Evolutionary conservation across 2,113 vertebrate species (phyloP).

Genomic region (Psophia crepitans): DNA sequence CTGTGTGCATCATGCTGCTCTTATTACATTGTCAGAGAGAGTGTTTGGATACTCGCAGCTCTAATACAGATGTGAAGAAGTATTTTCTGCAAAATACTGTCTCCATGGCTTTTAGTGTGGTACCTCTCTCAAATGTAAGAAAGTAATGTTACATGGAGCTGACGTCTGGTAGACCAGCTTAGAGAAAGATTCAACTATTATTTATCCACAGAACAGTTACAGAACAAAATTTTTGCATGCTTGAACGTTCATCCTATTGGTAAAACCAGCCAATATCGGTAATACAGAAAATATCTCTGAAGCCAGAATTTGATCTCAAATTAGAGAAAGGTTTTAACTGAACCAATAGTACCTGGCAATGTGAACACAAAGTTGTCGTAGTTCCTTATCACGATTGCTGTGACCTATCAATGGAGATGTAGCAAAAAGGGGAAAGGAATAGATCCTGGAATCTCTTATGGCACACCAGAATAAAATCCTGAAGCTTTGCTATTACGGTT

Average conservation of each 20-base stretch:
- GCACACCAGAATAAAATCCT: not conserved
- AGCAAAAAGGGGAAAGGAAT: not conserved
- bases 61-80: not conserved
- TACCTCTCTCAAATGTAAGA: not conserved
- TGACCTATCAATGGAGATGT: not conserved
- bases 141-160: not conserved
- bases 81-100: not conserved
- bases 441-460: not conserved
- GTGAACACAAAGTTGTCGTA: not conserved
- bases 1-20: not conserved
- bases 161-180: not conserved
- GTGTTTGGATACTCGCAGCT: not conserved
- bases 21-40: not conserved
- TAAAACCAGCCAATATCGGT: accelerated
- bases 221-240: not conserved
- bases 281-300: not conserved
- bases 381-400: not conserved
- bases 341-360: accelerated
- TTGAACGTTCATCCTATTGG: not conserved
- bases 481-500: not conserved
- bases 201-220: not conserved
- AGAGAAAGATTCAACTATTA: not conserved
- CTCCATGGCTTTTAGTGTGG: not conserved
- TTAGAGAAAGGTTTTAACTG: not conserved
- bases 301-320: not conserved